Evolutionary conservation across 2,113 vertebrate species (phyloP).

Genomic region (Regulus satrapa): DNA sequence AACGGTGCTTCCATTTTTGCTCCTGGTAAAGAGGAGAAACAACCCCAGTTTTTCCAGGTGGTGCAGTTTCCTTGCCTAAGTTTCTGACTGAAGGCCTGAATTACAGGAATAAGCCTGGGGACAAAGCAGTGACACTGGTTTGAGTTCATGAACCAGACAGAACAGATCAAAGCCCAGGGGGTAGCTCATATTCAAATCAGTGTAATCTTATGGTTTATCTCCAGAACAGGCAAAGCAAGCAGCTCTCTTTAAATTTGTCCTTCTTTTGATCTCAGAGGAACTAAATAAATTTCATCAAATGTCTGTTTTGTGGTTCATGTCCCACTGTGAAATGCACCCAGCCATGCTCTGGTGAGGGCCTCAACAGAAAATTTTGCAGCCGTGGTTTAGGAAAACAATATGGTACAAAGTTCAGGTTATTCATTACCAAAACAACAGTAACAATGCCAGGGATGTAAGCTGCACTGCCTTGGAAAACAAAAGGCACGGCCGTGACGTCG

Average conservation of each 20-base stretch:
- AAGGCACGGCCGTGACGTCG: accelerated
- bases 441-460: neutral
- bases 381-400: neutral
- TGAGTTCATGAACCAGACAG: conserved; percentile 11
- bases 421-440: neutral
- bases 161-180: neutral
- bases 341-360: neutral
- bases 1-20: neutral
- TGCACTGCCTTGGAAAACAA: neutral
- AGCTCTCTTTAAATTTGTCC: neutral
- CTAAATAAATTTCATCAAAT: neutral
- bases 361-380: neutral
- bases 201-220: conserved; percentile 21
- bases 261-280: conserved; percentile 31
- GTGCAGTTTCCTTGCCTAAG: neutral
- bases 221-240: neutral
- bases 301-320: neutral
- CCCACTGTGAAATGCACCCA: neutral
- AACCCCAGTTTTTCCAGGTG: neutral
- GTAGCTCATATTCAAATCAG: neutral
- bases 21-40: neutral
- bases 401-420: neutral
- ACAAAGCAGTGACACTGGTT: neutral
- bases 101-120: neutral
- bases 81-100: neutral